phyloP scores from a whole-genome alignment of 2,888 invertebrate genomes.

The Thysanoteuthis rhombus region DNA sequence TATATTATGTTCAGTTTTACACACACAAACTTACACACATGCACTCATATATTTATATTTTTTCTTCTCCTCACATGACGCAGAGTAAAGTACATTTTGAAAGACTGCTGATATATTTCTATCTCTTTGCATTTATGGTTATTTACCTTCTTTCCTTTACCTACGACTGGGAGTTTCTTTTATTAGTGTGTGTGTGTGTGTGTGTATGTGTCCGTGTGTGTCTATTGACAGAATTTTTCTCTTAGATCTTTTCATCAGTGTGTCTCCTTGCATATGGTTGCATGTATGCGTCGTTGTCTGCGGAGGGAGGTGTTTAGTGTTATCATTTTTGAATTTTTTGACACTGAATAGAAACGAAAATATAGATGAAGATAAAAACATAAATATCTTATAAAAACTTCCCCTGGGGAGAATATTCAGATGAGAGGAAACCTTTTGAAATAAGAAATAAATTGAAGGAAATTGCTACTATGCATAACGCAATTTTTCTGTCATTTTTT shows the following conservation, averaged over 20 bases:
- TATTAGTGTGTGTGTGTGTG: neutral
- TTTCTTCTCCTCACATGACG: neutral
- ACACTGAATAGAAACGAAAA: neutral
- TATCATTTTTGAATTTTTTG: neutral
- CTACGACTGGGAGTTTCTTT: neutral
- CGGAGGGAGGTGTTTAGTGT: no score
- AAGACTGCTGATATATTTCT: neutral
- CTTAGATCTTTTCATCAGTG: no score
- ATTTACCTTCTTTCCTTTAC: neutral
- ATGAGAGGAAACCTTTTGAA: conserved; percentile 12
- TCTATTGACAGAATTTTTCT: no score
- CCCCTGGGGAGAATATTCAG: neutral
- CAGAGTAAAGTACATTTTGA: neutral
- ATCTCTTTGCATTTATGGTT: neutral
- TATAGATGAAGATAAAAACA: neutral
- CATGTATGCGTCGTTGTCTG: no score
- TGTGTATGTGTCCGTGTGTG: neutral
- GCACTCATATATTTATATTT: neutral
- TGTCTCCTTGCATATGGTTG: no score
- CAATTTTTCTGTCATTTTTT: neutral
- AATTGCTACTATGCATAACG: neutral
- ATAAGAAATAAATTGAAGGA: conserved; percentile 12
- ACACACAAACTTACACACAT: neutral
- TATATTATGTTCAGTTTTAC: neutral
- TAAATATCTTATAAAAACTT: neutral